Evolutionary conservation across 2,113 vertebrate species (phyloP).

Genomic region (Amblyornis subalaris): DNA sequence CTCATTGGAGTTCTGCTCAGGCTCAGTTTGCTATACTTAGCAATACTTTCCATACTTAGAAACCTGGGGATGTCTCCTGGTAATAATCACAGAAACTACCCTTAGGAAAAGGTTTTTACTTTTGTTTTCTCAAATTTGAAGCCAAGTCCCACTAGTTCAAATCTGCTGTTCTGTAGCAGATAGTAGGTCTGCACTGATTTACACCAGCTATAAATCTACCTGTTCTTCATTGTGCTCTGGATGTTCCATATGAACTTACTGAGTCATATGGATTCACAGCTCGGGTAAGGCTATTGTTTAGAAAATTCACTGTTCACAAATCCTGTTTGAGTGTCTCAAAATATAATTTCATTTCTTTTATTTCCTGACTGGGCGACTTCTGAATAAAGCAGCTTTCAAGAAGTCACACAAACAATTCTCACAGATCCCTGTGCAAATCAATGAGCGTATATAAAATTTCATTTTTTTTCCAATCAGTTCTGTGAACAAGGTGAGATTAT

Average conservation of each 20-base stretch:
- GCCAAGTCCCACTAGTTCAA: not conserved
- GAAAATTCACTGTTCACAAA: not conserved
- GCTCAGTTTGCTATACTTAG: not conserved
- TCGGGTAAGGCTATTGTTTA: not conserved
- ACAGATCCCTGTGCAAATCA: not conserved
- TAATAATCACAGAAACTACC: not conserved
- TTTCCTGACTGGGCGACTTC: not conserved
- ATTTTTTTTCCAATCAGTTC: not conserved
- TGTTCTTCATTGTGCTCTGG: not conserved
- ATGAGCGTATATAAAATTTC: rapidly evolving
- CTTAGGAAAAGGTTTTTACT: not conserved
- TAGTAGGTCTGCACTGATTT: not conserved
- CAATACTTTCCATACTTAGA: not conserved
- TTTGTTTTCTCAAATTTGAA: not conserved
- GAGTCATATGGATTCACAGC: rapidly evolving
- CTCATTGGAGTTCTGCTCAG: not conserved
- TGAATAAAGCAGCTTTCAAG: not conserved
- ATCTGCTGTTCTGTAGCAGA: not conserved
- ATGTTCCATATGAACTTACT: rapidly evolving
- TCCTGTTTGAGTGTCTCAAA: not conserved
- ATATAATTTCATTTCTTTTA: not conserved
- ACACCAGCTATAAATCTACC: not conserved
- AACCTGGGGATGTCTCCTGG: not conserved
- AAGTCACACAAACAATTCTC: not conserved
- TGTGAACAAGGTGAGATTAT: not conserved